Percentiles rank a stretch among this genome's conserved stretches.
Evolutionary conservation across 2,797 vertebrate genomes (phyloP).

Genomic region (Varecia variegata): DNA sequence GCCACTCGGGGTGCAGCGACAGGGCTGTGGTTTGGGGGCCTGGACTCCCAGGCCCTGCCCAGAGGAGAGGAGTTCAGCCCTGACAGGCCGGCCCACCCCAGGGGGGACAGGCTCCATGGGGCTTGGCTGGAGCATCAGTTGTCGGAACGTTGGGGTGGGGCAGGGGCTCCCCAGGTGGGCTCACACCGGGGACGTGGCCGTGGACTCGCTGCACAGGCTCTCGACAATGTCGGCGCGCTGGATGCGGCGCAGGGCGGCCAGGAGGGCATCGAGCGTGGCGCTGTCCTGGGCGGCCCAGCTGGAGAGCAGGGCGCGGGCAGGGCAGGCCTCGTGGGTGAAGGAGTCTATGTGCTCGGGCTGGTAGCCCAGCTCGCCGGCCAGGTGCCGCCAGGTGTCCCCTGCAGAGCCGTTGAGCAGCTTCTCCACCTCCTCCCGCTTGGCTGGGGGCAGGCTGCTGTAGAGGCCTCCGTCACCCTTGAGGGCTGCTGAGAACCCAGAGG

Average conservation of each 20-base stretch:
- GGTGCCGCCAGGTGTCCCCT: conserved; percentile 93
- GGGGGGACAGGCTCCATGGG: background rate
- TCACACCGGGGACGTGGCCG: conserved; percentile 91
- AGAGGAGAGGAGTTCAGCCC: conserved; percentile 34
- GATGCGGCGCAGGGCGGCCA: conserved; percentile 92
- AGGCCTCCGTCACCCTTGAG: conserved; percentile 90
- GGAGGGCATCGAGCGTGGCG: conserved; percentile 91
- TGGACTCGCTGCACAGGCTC: conserved; percentile 90
- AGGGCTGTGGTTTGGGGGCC: conserved; percentile 19
- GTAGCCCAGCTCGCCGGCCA: conserved; percentile 95
- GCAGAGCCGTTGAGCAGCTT: conserved; percentile 88
- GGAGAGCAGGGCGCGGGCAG: conserved; percentile 90
- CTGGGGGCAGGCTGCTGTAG: conserved; percentile 84
- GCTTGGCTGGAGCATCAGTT: conserved; percentile 44
- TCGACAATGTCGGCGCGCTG: conserved; percentile 95
- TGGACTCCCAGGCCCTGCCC: background rate
- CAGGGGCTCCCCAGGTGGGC: conserved; percentile 62
- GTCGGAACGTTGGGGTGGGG: conserved; percentile 54
- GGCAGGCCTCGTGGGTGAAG: conserved; percentile 92
- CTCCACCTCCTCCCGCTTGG: conserved; percentile 91
- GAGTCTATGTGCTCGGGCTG: conserved; percentile 92
- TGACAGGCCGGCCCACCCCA: background rate
- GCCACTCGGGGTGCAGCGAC: background rate
- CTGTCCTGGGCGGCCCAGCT: conserved; percentile 95
- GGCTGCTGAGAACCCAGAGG: conserved; percentile 80